Evolutionary conservation across 2,797 vertebrate genomes (phyloP).

Genomic region (Myotis daubentonii): DNA sequence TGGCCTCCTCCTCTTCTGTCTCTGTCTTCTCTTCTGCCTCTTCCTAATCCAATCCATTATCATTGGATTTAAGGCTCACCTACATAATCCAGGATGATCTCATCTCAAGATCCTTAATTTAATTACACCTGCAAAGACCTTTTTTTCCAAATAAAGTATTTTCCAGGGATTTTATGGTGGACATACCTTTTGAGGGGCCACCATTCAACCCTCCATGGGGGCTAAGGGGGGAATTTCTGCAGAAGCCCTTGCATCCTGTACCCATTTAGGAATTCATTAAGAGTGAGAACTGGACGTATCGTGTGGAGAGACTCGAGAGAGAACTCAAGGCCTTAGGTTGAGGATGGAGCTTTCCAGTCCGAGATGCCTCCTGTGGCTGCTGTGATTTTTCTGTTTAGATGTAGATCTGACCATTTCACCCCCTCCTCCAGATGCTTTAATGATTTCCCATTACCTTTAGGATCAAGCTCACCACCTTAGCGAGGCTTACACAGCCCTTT

Average conservation of each 20-base stretch:
- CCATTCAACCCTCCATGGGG: background rate
- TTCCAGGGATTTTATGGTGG: background rate
- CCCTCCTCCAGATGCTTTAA: background rate
- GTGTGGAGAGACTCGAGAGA: too few species aligned
- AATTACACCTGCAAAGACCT: background rate
- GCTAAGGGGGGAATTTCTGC: background rate
- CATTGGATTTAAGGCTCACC: background rate
- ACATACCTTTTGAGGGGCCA: background rate
- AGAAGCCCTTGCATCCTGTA: background rate
- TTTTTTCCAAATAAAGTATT: background rate
- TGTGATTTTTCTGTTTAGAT: background rate
- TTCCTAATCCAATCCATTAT: background rate
- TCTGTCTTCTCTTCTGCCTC: background rate
- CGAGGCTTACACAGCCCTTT: background rate
- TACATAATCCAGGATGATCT: background rate
- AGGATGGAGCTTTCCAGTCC: background rate
- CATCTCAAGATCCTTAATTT: background rate
- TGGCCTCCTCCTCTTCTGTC: background rate
- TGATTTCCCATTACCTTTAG: background rate
- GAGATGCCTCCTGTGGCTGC: background rate
- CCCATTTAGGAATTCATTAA: background rate
- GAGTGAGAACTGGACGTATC: background rate
- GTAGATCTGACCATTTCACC: background rate
- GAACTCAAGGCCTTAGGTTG: background rate
- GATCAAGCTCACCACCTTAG: background rate